Conservation (phyloP, 1,140 invertebrate genomes). For the Bilobella aurantiaca region DNA sequence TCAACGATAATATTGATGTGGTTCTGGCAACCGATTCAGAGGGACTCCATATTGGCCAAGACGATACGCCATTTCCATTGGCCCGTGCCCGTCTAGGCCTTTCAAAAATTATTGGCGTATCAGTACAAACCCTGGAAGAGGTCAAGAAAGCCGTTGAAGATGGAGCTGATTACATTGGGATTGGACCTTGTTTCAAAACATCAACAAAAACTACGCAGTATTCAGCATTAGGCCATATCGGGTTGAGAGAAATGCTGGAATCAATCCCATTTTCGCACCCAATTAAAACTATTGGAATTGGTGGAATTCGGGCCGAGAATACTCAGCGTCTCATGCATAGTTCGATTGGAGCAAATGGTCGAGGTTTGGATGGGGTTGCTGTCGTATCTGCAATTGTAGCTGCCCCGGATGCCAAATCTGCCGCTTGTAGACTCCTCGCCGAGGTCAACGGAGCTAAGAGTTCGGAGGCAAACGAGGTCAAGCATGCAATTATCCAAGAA, state of each 20-base stretch:
- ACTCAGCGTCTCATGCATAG: neutral
- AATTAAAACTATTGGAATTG: constrained; percentile 3
- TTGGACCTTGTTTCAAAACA: neutral
- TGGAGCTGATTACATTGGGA: constrained; percentile 8
- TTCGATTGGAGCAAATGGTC: neutral
- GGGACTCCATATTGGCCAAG: constrained; percentile 1
- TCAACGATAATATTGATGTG: constrained; percentile 6
- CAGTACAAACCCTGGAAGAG: neutral
- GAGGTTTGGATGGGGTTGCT: neutral
- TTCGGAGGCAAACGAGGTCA: neutral
- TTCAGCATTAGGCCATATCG: neutral
- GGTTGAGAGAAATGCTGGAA: neutral
- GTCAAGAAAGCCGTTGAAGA: neutral
- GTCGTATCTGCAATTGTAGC: neutral
- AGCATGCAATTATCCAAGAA: neutral
- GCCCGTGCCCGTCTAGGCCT: neutral
- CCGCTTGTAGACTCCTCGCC: neutral
- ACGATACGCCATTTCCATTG: neutral
- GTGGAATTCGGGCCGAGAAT: neutral
- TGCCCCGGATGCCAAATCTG: neutral
- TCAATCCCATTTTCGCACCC: neutral
- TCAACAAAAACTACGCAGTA: neutral
- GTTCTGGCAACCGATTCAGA: neutral
- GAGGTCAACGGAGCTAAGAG: neutral
- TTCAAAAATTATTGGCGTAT: constrained; percentile 1